A percentile compares a stretch with the other conserved stretches of the same genome.
These are phyloP conservation scores for Amazona guildingii DNA, from an alignment of 2,113 vertebrate species.

Conservation along the genomic window DNA sequence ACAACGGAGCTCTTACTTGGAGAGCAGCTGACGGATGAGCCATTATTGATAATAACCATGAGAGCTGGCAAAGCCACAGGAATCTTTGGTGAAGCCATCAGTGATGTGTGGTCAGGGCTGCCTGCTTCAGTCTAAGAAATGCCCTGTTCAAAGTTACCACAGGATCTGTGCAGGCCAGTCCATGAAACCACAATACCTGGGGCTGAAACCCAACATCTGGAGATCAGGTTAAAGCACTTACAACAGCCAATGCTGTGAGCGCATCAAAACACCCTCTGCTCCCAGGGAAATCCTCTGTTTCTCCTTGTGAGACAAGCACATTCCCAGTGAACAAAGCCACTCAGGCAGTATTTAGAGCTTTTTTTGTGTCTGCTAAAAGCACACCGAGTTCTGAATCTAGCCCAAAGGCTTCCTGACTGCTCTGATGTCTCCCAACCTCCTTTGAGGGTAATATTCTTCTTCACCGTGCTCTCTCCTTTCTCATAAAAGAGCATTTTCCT, in stretches of 20 bases:
- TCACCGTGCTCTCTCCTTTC: neutral
- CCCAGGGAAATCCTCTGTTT: rapidly evolving
- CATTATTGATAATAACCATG: neutral
- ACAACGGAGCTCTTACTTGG: neutral
- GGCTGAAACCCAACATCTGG: neutral
- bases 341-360: neutral
- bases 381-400: neutral
- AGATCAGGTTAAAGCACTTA: rapidly evolving
- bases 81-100: rapidly evolving
- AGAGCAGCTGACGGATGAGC: neutral
- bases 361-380: neutral
- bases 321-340: neutral
- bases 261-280: neutral
- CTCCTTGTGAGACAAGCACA: rapidly evolving
- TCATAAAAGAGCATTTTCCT: neutral
- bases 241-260: neutral
- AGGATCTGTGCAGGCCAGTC: neutral
- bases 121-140: neutral
- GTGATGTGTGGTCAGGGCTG: neutral
- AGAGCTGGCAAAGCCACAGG: neutral
- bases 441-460: neutral
- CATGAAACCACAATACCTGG: rapidly evolving
- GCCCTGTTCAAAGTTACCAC: neutral
- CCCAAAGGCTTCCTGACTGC: neutral
- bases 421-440: neutral